phyloP scores from a whole-genome alignment of 2,888 invertebrate species.

The Acanthosepion lycidas region DNA sequence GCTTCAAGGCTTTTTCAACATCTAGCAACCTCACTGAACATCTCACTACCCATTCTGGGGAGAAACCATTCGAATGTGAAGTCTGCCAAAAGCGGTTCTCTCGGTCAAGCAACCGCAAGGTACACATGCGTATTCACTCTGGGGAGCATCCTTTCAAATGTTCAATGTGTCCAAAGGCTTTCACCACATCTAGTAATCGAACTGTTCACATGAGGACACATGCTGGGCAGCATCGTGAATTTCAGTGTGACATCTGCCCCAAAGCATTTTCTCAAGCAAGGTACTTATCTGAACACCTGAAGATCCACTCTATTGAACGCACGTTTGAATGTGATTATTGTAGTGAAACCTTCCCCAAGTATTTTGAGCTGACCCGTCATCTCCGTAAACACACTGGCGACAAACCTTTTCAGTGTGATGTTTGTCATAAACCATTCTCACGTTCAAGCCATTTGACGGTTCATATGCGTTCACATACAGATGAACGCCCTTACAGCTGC shows the following conservation, averaged over 20 bases:
- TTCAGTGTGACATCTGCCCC: slow-evolving; percentile 25
- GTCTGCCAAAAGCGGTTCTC: slow-evolving; percentile 38
- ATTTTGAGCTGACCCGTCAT: slow-evolving; percentile 24
- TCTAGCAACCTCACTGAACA: slow-evolving; percentile 36
- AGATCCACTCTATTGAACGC: slow-evolving; percentile 34
- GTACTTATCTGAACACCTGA: slow-evolving; percentile 33
- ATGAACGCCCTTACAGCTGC: slow-evolving; percentile 37
- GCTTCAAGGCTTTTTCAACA: slow-evolving; percentile 41
- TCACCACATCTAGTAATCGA: slow-evolving; percentile 24
- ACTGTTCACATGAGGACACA: slow-evolving; percentile 45
- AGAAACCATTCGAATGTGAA: slow-evolving; percentile 40
- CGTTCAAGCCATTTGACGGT: slow-evolving; percentile 5
- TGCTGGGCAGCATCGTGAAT: slow-evolving; percentile 24
- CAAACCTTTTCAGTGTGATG: slow-evolving; percentile 44
- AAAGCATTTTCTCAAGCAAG: slow-evolving; percentile 33
- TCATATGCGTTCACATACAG: slow-evolving; percentile 45
- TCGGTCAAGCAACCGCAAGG: slow-evolving; percentile 13
- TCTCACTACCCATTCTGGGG: slow-evolving; percentile 42
- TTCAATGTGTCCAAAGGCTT: slow-evolving; percentile 44
- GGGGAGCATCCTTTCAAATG: slow-evolving; percentile 42
- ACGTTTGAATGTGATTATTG: slow-evolving; percentile 43
- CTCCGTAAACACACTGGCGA: slow-evolving; percentile 38
- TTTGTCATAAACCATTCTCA: slow-evolving; percentile 39
- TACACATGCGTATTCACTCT: slow-evolving; percentile 39
- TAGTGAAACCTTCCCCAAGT: slow-evolving; percentile 25